Conservation (phyloP, 2,797 vertebrate genomes). For the Sebastes reedi region DNA sequence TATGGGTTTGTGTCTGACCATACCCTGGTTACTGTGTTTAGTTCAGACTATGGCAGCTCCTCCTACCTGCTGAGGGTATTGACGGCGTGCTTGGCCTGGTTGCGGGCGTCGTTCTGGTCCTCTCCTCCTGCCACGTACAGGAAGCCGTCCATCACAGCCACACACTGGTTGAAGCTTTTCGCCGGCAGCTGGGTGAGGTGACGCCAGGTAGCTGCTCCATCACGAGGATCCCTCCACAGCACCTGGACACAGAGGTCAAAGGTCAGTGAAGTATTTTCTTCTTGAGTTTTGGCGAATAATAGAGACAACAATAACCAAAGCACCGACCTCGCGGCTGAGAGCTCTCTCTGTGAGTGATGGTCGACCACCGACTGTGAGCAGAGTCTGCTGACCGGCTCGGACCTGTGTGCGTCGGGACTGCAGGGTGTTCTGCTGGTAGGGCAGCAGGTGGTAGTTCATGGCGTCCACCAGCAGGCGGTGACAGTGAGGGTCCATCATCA, state of each 20-base stretch:
- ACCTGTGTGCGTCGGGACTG: slow-evolving; percentile 86
- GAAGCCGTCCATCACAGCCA: slow-evolving; percentile 90
- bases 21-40: background rate
- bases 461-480: slow-evolving; percentile 89
- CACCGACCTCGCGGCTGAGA: slow-evolving; percentile 84
- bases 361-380: slow-evolving; percentile 84
- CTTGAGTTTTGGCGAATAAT: background rate
- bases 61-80: slow-evolving; percentile 86
- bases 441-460: slow-evolving; percentile 92
- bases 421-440: slow-evolving; percentile 87
- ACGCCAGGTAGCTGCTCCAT: slow-evolving; percentile 84
- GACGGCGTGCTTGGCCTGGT: slow-evolving; percentile 90
- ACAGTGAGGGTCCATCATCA: slow-evolving; percentile 89
- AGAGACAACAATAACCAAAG: background rate
- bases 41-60: background rate
- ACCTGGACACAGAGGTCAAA: slow-evolving; percentile 70
- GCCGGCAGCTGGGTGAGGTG: slow-evolving; percentile 88
- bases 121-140: slow-evolving; percentile 88
- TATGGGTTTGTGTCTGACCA: background rate
- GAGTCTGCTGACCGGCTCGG: slow-evolving; percentile 82
- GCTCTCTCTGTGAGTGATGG: slow-evolving; percentile 86
- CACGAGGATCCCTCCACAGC: slow-evolving; percentile 84
- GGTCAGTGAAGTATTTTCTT: background rate
- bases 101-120: slow-evolving; percentile 89
- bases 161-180: slow-evolving; percentile 91